Conservation (phyloP, 2,888 invertebrate species). For the Torymus texanus region DNA sequence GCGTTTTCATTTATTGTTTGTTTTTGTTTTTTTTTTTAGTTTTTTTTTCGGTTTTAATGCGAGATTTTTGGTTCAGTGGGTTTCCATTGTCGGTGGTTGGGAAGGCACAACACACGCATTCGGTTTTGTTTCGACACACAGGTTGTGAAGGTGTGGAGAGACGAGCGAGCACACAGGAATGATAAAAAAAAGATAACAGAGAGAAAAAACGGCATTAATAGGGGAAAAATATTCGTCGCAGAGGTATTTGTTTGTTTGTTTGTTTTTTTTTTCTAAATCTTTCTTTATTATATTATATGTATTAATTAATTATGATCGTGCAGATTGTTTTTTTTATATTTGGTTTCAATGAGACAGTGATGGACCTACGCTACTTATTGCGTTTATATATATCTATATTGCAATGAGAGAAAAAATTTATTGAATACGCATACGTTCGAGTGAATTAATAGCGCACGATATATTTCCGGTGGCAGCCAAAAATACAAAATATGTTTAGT, state of each 20-base stretch:
- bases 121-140: constrained; percentile 29
- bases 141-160: constrained; percentile 52
- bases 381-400: background rate
- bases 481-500: too few species aligned
- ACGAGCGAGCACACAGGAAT: constrained; percentile 58
- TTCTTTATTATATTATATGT: constrained; percentile 15
- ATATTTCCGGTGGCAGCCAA: too few species aligned
- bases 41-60: constrained; percentile 48
- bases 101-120: too few species aligned
- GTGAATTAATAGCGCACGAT: too few species aligned
- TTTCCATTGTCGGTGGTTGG: constrained; percentile 27
- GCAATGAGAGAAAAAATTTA: background rate
- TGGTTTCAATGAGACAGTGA: constrained; percentile 41
- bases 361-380: constrained; percentile 11
- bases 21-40: constrained; percentile 54
- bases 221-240: background rate
- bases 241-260: background rate
- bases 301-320: constrained; percentile 34
- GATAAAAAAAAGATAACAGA: constrained; percentile 52
- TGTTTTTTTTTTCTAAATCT: background rate
- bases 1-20: constrained; percentile 38
- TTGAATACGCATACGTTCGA: too few species aligned
- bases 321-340: constrained; percentile 16
- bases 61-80: constrained; percentile 22
- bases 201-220: constrained; percentile 52